A percentile compares a stretch with the other conserved stretches of the same genome.
Conservation (phyloP, 2,113 vertebrate species). For the Geococcyx californianus region DNA sequence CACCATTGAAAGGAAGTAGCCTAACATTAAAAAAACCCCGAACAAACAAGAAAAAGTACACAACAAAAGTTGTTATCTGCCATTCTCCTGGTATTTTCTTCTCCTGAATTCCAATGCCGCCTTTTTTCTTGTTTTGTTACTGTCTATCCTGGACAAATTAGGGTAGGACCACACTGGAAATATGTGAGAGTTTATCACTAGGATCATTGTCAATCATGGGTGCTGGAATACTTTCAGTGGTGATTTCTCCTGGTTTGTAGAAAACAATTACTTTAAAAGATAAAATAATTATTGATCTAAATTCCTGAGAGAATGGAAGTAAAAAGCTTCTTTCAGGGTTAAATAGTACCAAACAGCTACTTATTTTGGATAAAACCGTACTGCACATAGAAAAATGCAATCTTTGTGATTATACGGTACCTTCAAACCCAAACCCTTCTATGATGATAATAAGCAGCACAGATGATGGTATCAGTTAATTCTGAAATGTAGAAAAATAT, state of each 20-base stretch:
- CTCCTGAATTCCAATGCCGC: background rate
- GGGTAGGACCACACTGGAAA: background rate
- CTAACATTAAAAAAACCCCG: background rate
- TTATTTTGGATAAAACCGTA: background rate
- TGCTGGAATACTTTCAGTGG: background rate
- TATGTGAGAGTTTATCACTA: rapidly evolving
- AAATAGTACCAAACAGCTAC: background rate
- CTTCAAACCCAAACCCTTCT: background rate
- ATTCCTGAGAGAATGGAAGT: background rate
- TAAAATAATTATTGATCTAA: background rate
- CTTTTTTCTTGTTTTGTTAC: background rate
- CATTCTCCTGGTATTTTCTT: background rate
- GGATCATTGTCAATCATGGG: background rate
- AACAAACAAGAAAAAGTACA: too few species aligned
- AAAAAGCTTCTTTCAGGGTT: background rate
- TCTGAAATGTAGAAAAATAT: background rate
- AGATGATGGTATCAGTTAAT: background rate
- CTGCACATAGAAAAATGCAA: background rate
- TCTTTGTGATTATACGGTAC: background rate
- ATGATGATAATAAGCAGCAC: background rate
- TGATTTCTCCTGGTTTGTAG: background rate
- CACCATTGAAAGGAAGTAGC: background rate
- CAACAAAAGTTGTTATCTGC: background rate
- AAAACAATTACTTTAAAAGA: background rate
- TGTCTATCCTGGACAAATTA: background rate